Base-by-base conservation (phyloP, 2,888 invertebrate species). In the Cetonia aurata region DNA sequence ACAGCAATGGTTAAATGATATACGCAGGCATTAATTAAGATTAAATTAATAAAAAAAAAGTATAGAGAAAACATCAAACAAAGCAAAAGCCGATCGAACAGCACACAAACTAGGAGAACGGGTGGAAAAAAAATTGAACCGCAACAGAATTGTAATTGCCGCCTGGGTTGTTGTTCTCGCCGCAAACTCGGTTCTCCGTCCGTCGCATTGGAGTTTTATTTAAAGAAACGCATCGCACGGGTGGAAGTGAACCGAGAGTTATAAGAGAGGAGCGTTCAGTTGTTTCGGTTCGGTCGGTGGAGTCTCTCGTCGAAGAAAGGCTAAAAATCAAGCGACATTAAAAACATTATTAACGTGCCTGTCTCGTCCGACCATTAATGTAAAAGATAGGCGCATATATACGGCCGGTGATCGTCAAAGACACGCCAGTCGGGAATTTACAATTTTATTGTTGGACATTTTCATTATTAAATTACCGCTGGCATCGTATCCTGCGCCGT, bases 391-490 rank as follows among this genome's bases (percentile, higher is more conserved):
- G 79, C 77, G 77, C 79, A 79, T 76, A 79, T 74, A 79, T 62
- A 62, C 48, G 44, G 19, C 81, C 82, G 82, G 82, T 79, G 80
- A 79, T 79, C 78, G 78, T 81, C 82, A 82, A 82, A 82, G 81
- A 79, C 76, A 72, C 74, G 73, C 75, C 75, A 72, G 37, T 71
- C 76, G 76, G 53, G 81, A 80, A 81, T 82, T 81, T 82, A 81
- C 82, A 81, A 80, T 82, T 82, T 82, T 82, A 82, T 82, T 81
- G 82, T 81, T 78, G 80, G 80, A 81, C 81, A 82, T 82, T 82
- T 82, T 82, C 81, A 82, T 82, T 82, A 69, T 69, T 69, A 69
- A 69, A 81, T 81, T 80, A 76, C 81, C 62, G 62, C 62, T 79
- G 75, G 79, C 78, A 79, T 81, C 74, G 81, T 79, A 80, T 81